These are phyloP conservation scores for Copidosoma aretas DNA, from an alignment of 2,888 invertebrate genomes.

Conservation along the genomic window DNA sequence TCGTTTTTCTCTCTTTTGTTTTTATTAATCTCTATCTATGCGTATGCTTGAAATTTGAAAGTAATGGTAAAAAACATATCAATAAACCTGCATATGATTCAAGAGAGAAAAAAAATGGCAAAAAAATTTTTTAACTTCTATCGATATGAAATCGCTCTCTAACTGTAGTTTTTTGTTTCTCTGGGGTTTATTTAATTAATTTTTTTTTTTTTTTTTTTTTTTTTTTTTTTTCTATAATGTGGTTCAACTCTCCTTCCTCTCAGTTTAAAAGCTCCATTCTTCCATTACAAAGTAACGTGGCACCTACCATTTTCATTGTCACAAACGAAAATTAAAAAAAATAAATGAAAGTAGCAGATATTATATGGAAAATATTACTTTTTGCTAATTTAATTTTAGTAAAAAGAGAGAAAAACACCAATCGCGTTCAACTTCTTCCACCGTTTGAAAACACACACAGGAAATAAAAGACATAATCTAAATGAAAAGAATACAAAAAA, in stretches of 20 bases:
- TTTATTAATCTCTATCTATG: no score
- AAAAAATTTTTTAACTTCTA: background rate
- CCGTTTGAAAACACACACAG: constrained; percentile 46
- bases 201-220: no score
- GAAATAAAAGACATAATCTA: constrained; percentile 36
- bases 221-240: no score
- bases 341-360: constrained; percentile 4
- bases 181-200: no score
- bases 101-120: no score
- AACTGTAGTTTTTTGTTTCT: no score
- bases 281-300: constrained; percentile 45
- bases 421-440: constrained; percentile 46
- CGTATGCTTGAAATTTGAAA: no score
- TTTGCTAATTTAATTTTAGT: constrained; percentile 11
- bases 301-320: constrained; percentile 44
- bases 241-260: constrained; percentile 62
- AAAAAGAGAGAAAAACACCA: constrained; percentile 43
- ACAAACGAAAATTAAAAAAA: constrained; percentile 31
- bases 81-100: no score
- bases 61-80: no score
- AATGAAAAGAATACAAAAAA: constrained; percentile 39
- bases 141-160: background rate
- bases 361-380: background rate
- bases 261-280: constrained; percentile 57
- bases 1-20: background rate